Conservation (phyloP, 2,113 vertebrate genomes). For the Coracopsis vasa region DNA sequence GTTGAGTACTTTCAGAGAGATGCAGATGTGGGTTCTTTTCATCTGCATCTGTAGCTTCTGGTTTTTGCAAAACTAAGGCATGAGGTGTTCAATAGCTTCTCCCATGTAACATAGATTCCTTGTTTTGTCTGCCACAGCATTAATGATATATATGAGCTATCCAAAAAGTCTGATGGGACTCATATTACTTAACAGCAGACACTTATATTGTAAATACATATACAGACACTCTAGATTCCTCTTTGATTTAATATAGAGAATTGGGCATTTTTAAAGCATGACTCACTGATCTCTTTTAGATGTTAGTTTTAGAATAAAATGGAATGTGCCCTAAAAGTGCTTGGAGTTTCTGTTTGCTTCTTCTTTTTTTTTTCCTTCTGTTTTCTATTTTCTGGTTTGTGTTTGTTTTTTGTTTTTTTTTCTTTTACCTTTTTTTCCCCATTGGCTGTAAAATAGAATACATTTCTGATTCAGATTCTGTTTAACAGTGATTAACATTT, state of each 20-base stretch:
- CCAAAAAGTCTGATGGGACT: neutral
- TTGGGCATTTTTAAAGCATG: neutral
- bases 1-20: neutral
- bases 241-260: neutral
- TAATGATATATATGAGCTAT: neutral
- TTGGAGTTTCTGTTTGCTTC: fast-evolving
- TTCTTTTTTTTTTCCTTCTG: too few species aligned
- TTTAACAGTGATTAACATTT: neutral
- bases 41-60: neutral
- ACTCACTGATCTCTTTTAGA: neutral
- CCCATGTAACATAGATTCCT: neutral
- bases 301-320: neutral
- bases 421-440: fast-evolving
- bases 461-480: neutral
- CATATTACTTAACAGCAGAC: neutral
- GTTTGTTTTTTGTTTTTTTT: fast-evolving
- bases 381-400: fast-evolving
- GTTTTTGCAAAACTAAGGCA: neutral
- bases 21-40: neutral
- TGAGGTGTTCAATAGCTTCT: neutral
- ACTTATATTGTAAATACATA: neutral
- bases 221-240: neutral
- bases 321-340: neutral
- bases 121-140: neutral
- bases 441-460: neutral